phyloP scores from a whole-genome alignment of 1,140 invertebrate species.

The Drosophila insularis region DNA sequence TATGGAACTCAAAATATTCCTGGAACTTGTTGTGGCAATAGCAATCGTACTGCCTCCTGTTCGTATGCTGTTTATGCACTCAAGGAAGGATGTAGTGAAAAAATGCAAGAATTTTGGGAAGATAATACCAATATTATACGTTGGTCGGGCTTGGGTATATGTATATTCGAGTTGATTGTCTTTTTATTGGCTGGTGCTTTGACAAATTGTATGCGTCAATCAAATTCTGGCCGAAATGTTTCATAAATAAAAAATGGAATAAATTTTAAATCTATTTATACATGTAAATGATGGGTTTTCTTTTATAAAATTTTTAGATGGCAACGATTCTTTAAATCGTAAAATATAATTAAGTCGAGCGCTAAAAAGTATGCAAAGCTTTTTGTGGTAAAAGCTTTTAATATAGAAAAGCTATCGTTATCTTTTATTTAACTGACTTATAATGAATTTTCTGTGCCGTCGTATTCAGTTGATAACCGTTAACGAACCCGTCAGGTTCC shows the following conservation, averaged over 20 bases:
- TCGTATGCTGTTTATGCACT: slow-evolving; percentile 56
- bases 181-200: slow-evolving; percentile 56
- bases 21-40: slow-evolving; percentile 82
- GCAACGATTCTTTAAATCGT: too few relatives aligned
- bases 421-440: too few relatives aligned
- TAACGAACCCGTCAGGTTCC: background rate
- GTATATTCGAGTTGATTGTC: slow-evolving; percentile 65
- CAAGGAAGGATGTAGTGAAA: slow-evolving; percentile 44
- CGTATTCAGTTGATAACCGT: background rate
- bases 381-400: background rate
- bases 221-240: slow-evolving; percentile 25
- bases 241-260: background rate
- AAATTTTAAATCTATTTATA: slow-evolving; percentile 14
- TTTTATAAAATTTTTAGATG: too few relatives aligned
- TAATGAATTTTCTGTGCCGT: background rate
- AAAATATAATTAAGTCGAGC: background rate
- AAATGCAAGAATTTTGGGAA: slow-evolving; percentile 59
- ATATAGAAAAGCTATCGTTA: slow-evolving; percentile 3
- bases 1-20: slow-evolving; percentile 68
- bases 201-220: slow-evolving; percentile 56
- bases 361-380: slow-evolving; percentile 31
- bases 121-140: slow-evolving; percentile 61
- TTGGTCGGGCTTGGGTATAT: slow-evolving; percentile 66
- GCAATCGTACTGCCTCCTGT: slow-evolving; percentile 60
- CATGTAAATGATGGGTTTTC: too few relatives aligned